Percentiles rank a stretch among this genome's conserved stretches.
These are phyloP conservation scores for Syndactyla subalaris DNA, from an alignment of 2,797 vertebrate genomes.

Conservation along the genomic window DNA sequence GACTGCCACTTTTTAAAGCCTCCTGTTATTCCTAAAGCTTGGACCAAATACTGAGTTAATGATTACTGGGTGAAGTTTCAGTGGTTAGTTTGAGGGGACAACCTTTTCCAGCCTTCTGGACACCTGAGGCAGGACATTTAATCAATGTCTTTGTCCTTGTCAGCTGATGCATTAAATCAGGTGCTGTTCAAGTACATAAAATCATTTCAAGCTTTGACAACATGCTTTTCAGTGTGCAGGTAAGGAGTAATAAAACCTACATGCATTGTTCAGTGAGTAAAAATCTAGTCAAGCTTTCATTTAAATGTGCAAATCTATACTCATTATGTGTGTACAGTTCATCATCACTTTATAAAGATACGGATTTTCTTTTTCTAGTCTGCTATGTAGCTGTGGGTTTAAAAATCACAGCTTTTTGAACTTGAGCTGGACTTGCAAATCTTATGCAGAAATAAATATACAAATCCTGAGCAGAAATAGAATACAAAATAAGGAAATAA, in stretches of 20 bases:
- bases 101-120: constrained; percentile 49
- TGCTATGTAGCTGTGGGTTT: neutral
- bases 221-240: neutral
- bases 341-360: neutral
- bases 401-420: neutral
- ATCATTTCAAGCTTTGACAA: constrained; percentile 25
- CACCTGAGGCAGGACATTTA: constrained; percentile 35
- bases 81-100: constrained; percentile 21
- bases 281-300: neutral
- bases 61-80: constrained; percentile 53
- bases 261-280: neutral
- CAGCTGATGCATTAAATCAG: constrained; percentile 63
- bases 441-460: neutral
- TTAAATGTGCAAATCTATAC: neutral
- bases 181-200: constrained; percentile 37
- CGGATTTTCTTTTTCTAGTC: neutral
- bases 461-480: neutral
- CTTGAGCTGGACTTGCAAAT: neutral
- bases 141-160: constrained; percentile 64
- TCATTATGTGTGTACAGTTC: neutral
- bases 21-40: constrained; percentile 3
- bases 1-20: neutral
- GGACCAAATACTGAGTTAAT: constrained; percentile 55
- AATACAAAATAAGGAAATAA: neutral
- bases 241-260: constrained; percentile 4